These are phyloP conservation scores for Diplolepis rosae DNA, from an alignment of 2,888 invertebrate genomes.

Conservation along the genomic window DNA sequence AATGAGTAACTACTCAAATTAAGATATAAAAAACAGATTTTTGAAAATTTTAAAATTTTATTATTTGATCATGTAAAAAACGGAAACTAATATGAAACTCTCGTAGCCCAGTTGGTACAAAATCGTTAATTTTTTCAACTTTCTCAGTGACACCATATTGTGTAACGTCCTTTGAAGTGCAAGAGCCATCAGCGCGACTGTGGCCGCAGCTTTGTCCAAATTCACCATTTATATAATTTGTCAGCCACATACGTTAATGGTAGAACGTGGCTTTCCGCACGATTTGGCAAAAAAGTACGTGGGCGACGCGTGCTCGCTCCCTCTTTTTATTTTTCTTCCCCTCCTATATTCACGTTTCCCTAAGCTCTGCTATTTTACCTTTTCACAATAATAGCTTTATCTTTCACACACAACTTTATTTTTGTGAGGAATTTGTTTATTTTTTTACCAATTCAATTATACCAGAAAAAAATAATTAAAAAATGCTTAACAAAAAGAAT, in stretches of 20 bases:
- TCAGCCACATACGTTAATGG: conserved; percentile 67
- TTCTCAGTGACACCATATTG: conserved; percentile 11
- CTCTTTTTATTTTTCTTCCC: conserved; percentile 41
- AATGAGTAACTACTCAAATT: no score
- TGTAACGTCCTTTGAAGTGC: conserved; percentile 18
- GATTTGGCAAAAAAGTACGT: conserved; percentile 71
- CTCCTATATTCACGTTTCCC: conserved; percentile 25
- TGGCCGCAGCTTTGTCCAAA: conserved; percentile 36
- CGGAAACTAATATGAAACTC: neutral
- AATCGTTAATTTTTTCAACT: conserved; percentile 19
- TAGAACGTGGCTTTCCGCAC: conserved; percentile 66
- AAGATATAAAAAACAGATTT: no score
- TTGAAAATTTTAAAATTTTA: no score
- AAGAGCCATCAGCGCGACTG: conserved; percentile 10
- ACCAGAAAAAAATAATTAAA: no score
- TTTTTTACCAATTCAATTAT: no score
- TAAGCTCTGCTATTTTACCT: neutral
- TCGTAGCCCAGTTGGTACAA: neutral
- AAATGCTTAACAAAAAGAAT: neutral
- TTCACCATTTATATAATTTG: conserved; percentile 71
- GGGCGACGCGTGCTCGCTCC: conserved; percentile 59
- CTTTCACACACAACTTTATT: neutral
- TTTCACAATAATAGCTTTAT: neutral
- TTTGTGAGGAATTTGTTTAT: neutral
- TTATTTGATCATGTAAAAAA: neutral